A percentile compares a stretch with the other conserved stretches of the same genome.
Conservation (phyloP, 2,888 invertebrate species). For the Leistus spinibarbis region DNA sequence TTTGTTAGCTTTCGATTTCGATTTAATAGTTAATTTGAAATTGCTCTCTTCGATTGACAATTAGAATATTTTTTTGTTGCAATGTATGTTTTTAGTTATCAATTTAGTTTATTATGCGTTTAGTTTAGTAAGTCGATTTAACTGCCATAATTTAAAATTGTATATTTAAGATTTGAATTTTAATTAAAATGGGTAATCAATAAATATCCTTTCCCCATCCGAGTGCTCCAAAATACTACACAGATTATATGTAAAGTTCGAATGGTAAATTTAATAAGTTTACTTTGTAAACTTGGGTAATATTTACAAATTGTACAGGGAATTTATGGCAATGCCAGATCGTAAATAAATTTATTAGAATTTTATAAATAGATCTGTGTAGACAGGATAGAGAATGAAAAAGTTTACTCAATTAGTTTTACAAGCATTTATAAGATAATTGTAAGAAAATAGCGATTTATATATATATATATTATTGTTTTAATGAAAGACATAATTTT, state of each 20-base stretch:
- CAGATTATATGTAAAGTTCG: background rate
- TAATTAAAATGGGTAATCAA: background rate
- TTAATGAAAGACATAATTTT: conserved; percentile 11
- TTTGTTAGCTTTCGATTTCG: background rate
- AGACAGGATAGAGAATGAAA: background rate
- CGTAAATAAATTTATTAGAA: background rate
- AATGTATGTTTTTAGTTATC: background rate
- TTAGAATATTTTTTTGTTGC: background rate
- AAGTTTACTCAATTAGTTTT: conserved; percentile 6
- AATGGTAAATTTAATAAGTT: background rate
- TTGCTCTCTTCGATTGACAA: background rate
- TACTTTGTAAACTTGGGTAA: background rate
- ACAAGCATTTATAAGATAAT: conserved; percentile 14
- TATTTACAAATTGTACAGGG: background rate
- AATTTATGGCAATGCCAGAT: background rate
- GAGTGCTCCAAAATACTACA: background rate
- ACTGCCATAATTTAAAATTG: background rate
- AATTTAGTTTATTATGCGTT: background rate
- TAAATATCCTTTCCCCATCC: background rate
- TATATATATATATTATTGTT: background rate
- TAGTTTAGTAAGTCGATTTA: background rate
- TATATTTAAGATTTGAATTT: background rate
- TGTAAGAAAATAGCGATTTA: background rate
- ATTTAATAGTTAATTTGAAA: background rate
- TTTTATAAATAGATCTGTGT: background rate